These are phyloP conservation scores for Ceramica pisi DNA, from an alignment of 2,888 invertebrate genomes.

Conservation along the genomic window DNA sequence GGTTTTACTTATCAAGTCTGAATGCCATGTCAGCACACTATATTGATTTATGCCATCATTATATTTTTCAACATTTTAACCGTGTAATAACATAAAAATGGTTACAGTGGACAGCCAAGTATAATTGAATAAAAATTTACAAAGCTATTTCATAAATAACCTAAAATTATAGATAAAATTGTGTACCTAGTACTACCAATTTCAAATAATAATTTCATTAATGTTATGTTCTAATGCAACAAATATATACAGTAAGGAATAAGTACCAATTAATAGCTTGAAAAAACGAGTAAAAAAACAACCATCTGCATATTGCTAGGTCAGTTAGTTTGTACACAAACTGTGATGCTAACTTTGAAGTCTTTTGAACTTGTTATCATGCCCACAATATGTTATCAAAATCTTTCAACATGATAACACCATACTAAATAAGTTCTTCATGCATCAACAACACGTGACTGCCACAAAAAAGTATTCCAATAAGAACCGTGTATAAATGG, in stretches of 20 bases:
- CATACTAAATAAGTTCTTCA: slow-evolving; percentile 14
- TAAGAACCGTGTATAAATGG: slow-evolving; percentile 67
- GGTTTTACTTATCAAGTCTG: neutral
- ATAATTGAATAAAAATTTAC: neutral
- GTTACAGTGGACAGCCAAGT: neutral
- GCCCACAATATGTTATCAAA: slow-evolving; percentile 30
- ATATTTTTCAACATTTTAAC: neutral
- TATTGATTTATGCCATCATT: neutral
- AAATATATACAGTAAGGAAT: slow-evolving; percentile 9
- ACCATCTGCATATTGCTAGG: neutral
- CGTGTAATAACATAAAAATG: neutral
- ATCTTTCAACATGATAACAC: slow-evolving; percentile 27
- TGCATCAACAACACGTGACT: slow-evolving; percentile 39
- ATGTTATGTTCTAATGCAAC: neutral
- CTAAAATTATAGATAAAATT: neutral
- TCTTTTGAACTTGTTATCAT: neutral
- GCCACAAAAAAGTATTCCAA: slow-evolving; percentile 70
- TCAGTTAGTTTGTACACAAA: slow-evolving; percentile 48
- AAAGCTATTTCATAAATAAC: neutral
- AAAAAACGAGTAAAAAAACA: neutral
- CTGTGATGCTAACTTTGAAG: slow-evolving; percentile 9
- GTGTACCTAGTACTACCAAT: no score
- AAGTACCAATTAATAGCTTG: neutral
- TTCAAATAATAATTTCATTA: neutral
- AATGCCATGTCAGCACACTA: neutral